A percentile compares a stretch with the other conserved stretches of the same genome.
These are phyloP conservation scores for Phlogophora meticulosa DNA, from an alignment of 2,888 invertebrate species.

Conservation along the genomic window DNA sequence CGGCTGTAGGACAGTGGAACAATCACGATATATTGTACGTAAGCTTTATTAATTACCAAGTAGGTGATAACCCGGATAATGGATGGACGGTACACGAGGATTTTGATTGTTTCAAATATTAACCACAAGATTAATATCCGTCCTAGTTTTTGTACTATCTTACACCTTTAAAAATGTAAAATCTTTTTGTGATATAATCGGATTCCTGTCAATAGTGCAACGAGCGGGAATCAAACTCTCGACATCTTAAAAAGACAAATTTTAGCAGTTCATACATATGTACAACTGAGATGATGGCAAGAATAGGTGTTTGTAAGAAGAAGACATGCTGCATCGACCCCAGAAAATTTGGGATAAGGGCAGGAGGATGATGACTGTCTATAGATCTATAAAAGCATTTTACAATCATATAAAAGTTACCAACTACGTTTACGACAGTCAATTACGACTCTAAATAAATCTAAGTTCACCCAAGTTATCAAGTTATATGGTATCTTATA, in stretches of 20 bases:
- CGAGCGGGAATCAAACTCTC: no score
- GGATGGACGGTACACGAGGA: not conserved
- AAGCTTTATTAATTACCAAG: slow-evolving; percentile 54
- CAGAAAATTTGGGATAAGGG: no score
- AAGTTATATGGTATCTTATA: slow-evolving; percentile 19
- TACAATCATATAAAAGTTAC: slow-evolving; percentile 4
- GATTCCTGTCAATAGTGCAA: not conserved
- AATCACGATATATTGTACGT: slow-evolving; percentile 36
- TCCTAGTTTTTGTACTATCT: not conserved
- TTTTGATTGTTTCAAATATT: not conserved
- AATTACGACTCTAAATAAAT: slow-evolving; percentile 19
- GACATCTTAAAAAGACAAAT: not conserved
- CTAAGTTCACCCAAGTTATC: slow-evolving; percentile 25
- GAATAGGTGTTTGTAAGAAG: no score
- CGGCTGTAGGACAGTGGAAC: slow-evolving; percentile 54
- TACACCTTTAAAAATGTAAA: not conserved
- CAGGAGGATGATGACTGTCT: no score
- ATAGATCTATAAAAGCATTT: not conserved
- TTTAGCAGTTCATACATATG: not conserved
- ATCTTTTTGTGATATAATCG: not conserved
- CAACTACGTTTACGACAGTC: not conserved
- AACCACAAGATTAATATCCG: not conserved
- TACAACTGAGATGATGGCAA: no score
- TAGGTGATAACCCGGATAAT: slow-evolving; percentile 34
- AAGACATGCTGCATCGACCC: no score